Base-by-base conservation (phyloP, 2,113 vertebrate species). In the Australoheros scitulus region DNA sequence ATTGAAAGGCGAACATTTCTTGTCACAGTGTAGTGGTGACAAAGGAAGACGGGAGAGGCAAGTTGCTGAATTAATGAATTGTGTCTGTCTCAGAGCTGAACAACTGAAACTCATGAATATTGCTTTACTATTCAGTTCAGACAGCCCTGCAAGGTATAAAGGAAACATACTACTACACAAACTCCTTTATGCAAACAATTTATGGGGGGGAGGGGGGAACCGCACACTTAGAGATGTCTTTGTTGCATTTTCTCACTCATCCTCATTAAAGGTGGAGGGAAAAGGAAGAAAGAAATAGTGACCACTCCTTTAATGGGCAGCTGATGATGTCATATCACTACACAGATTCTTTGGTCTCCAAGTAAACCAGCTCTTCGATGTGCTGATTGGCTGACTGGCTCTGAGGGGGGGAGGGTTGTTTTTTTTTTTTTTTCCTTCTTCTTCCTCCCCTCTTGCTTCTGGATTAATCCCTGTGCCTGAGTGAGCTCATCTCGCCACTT, bases 311-410 rank as follows among this genome's bases (percentile, higher is more conserved):
- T 94, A 94, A 92, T 93, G 94, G 94, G 82, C 91, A 91, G 92
- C 93, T 93, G 93, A 91, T 95, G 95, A 96, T 95, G 95, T 96
- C 94, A 95, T 85, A 92, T 94, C 92, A 92, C 93, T 90, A 89
- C 90, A 91, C 91, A 93, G 91, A 93, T 94, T 93, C 92, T 93
- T 94, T 90, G 90, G 94, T 95, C 92, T 95, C 93, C 88, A 90
- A 94, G 94, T 92, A 92, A 95, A 94, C 82, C 87, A 88, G 90
- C 87, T 89, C 77, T 43, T 88, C 93, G 88, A 82, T 2, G 18
- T 80, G 75, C 91, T 94, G 94, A 96, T 95, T 96, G 94, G 94
- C 83, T 80, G 87, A 78, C 61, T 26, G 41, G 18, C 81, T 76
- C 65, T 20, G 20, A 87, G 90, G 87, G 91, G 89, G 91, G 91